Base-by-base conservation (phyloP, 35 echinoderm and acorn worm species). In the Heliocidaris erythrogramma region DNA sequence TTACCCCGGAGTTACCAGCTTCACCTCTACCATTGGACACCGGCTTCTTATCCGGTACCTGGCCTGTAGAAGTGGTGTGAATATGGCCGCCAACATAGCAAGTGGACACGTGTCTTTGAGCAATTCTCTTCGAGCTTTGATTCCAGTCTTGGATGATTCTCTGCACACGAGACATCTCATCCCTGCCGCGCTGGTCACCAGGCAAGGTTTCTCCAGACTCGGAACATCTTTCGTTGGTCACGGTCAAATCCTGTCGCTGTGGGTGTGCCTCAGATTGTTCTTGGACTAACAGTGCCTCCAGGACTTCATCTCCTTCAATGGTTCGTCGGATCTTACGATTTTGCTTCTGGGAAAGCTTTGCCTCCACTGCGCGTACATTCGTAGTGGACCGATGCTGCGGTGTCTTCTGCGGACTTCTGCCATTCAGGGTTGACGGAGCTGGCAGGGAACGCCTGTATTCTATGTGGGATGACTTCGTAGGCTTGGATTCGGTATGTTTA, bases 291-390 rank as follows among this genome's bases (percentile, higher is more conserved):
- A 90, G 49, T 18, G 52, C 88, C 53, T 42, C 94, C 59, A 95
- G 56, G 24, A 92, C 30, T 48, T 31, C 56, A 59, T 95, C 90
- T 32, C 88, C 87, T 42, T 88, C 49, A 52, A 90, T 42, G 27
- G 49, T 92, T 16, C 94, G 86, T 35, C 94, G 49, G 8, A 95
- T 59, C 21, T 95, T 95, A 32, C 94, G 94, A 21, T 90, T 90
- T 88, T 95, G 94, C 60, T 95, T 88, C 47, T 95, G 86, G 5
- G 94, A 31, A 31, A 95, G 94, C 27, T 59, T 61, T 7, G 52
- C 61, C 94, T 95, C 86, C 13, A 95, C 53, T 13, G 88, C 94
- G 42, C 94, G 94, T 8, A 95, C 94, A 49, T 95, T 91, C 24
- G 94, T 95, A 60, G 94, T 71, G 30, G 94, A 95, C 30, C 94